Conservation (phyloP, 1,140 invertebrate genomes). For the Drosophila kepulauana region DNA sequence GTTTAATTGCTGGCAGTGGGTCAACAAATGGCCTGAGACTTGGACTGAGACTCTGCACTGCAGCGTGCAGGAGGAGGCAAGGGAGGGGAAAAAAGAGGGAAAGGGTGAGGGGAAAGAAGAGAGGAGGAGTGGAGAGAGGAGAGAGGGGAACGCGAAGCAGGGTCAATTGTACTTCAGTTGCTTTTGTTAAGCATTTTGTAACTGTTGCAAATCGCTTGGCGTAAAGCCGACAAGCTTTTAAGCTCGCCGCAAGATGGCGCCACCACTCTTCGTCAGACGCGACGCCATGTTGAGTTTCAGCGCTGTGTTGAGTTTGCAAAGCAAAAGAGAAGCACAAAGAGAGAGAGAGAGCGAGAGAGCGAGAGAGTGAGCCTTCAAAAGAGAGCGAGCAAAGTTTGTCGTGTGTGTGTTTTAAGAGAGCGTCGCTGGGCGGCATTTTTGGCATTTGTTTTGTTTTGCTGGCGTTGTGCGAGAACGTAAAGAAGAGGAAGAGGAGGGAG, state of each 20-base stretch:
- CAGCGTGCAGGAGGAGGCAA: neutral
- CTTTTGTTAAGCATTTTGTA: conserved; percentile 20
- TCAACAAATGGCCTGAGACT: conserved; percentile 23
- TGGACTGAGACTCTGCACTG: neutral
- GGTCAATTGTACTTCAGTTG: conserved; percentile 14
- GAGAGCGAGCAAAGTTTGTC: neutral
- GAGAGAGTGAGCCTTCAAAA: neutral
- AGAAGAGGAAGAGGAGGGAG: too few species aligned
- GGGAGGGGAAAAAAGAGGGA: neutral
- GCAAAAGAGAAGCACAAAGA: neutral
- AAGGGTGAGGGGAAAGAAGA: neutral
- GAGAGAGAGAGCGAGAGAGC: conserved; percentile 1
- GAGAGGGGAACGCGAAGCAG: neutral
- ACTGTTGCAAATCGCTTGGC: conserved; percentile 21
- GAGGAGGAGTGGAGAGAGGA: neutral
- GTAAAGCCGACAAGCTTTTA: conserved; percentile 3
- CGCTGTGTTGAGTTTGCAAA: conserved; percentile 21
- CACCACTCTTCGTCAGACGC: neutral
- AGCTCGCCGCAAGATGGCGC: conserved; percentile 33
- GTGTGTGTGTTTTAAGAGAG: conserved; percentile 21
- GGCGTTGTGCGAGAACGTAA: neutral
- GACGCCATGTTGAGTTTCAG: conserved; percentile 17
- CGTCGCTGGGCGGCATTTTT: conserved; percentile 30
- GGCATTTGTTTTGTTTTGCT: conserved; percentile 39
- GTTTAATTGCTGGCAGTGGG: conserved; percentile 48